Evolutionary conservation across 2,888 invertebrate genomes (phyloP).

Genomic region (Epistrophella euchroma): DNA sequence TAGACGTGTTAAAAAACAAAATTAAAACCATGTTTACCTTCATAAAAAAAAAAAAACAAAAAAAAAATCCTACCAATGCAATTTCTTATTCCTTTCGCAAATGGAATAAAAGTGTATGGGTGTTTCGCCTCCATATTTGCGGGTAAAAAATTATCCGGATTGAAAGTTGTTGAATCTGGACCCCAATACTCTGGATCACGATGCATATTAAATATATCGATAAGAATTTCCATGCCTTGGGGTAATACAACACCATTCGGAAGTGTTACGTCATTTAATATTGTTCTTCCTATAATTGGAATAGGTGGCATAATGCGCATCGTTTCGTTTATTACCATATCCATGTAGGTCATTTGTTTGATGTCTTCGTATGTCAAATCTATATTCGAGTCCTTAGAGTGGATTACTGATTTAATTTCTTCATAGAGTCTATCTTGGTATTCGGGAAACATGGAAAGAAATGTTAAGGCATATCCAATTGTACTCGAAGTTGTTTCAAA

Average conservation of each 20-base stretch:
- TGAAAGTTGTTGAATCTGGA: slow-evolving; percentile 80
- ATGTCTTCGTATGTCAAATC: slow-evolving; percentile 79
- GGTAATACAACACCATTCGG: slow-evolving; percentile 80
- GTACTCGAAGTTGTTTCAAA: slow-evolving; percentile 82
- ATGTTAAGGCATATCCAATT: slow-evolving; percentile 48
- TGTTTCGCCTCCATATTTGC: slow-evolving; percentile 80
- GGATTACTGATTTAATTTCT: slow-evolving; percentile 79
- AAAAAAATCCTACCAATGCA: slow-evolving; percentile 79
- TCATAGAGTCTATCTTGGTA: slow-evolving; percentile 79
- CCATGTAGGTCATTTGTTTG: slow-evolving; percentile 81
- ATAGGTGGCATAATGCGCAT: slow-evolving; percentile 81
- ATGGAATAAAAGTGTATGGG: slow-evolving; percentile 82
- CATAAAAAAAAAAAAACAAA: not conserved
- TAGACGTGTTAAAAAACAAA: slow-evolving; percentile 48
- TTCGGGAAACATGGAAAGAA: slow-evolving; percentile 65
- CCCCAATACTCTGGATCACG: slow-evolving; percentile 82
- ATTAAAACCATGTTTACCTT: not conserved
- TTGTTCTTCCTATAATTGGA: slow-evolving; percentile 80
- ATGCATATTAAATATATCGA: slow-evolving; percentile 82
- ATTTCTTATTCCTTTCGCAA: slow-evolving; percentile 81
- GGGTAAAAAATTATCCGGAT: slow-evolving; percentile 82
- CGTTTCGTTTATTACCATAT: slow-evolving; percentile 81
- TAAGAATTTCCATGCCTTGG: slow-evolving; percentile 80
- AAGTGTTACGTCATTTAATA: slow-evolving; percentile 77
- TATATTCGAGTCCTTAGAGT: slow-evolving; percentile 75